Evolutionary conservation across 2,113 vertebrate species (phyloP), one percentile per base, ranked within the genome.

Genomic region (Pandion haliaetus): DNA sequence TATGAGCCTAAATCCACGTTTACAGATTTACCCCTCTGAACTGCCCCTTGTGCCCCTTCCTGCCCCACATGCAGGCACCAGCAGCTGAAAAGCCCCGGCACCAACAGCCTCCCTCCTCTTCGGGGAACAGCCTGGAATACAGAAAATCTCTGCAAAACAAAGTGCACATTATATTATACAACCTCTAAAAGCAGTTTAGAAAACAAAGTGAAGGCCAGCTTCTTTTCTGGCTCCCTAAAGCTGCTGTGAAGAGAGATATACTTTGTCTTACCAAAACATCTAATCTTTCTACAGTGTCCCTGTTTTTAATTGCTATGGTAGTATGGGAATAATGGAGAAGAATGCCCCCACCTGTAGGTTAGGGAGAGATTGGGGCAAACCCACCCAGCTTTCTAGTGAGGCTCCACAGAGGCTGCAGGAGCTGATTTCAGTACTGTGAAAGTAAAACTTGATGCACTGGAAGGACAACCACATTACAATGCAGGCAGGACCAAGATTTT

Each of bases 111-210:
- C 58, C 34, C 17, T 82, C 18, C 17, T 92, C 25, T 40, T 58
- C 36, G 38, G 67, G 42, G 17, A 65, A 24, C 25, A 70, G 44
- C 42, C 58, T 62, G 72, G 24, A 77, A 70, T 14, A 57, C 40
- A 74, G 44, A 81, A 91, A 91, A 54, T 18, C 15, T 36, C 69
- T 74, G 45, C 45, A 57, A 80, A 93, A 73, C 15, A 18, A 76
- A 78, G n/a, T n/a, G 55, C 12, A 28, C n/a, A 4, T 62, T 86
- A 95, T 62, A 45, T 92, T 80, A 77, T 54, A 70, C 45, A 86
- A 81, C 59, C 50, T 95, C 65, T 82, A 71, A 78, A 89, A 36
- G 58, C 31, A 52, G 25, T 88, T 93, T 79, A 66, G 87, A 95
- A 90, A 94, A 58, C 77, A 58, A 87, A 91, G 67, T 31, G 44